Percentiles rank a stretch among this genome's conserved stretches.
Evolutionary conservation across 1,140 invertebrate species (phyloP).

Genomic region (Saccostrea glomerata): DNA sequence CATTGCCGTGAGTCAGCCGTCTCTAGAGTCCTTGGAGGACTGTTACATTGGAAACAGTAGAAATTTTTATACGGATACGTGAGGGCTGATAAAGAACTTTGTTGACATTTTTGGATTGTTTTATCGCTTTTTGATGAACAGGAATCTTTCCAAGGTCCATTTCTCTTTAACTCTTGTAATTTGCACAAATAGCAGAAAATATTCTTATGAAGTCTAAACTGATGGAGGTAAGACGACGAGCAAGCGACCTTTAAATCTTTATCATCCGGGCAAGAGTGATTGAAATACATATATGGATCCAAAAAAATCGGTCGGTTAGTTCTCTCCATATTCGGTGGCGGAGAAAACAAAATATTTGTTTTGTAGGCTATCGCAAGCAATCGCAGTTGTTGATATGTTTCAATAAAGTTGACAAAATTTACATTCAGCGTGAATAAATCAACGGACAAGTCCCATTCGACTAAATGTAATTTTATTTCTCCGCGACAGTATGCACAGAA

Average conservation of each 20-base stretch:
- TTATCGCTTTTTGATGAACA: not conserved
- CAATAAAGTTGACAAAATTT: constrained; percentile 7
- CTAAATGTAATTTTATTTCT: not conserved
- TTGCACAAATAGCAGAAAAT: constrained; percentile 5
- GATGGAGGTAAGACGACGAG: not conserved
- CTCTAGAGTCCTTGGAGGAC: not conserved
- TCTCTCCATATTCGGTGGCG: not conserved
- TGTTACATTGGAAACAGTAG: constrained; percentile 6
- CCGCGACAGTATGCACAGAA: not conserved
- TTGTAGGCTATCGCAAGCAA: not conserved
- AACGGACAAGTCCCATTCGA: not conserved
- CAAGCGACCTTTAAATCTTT: not conserved
- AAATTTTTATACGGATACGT: constrained; percentile 5
- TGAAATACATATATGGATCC: not conserved
- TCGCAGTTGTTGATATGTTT: not conserved
- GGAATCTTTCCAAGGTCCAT: not conserved
- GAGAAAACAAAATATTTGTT: not conserved
- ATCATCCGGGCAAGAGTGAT: not conserved
- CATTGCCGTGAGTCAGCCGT: not conserved
- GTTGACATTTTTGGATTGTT: constrained; percentile 4
- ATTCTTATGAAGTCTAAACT: not conserved
- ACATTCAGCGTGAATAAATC: not conserved
- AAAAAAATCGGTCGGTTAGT: not conserved
- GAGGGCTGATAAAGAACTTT: not conserved
- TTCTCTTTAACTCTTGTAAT: not conserved